phyloP scores from a whole-genome alignment of 2,888 invertebrate species.

The Drosophila meridiana region DNA sequence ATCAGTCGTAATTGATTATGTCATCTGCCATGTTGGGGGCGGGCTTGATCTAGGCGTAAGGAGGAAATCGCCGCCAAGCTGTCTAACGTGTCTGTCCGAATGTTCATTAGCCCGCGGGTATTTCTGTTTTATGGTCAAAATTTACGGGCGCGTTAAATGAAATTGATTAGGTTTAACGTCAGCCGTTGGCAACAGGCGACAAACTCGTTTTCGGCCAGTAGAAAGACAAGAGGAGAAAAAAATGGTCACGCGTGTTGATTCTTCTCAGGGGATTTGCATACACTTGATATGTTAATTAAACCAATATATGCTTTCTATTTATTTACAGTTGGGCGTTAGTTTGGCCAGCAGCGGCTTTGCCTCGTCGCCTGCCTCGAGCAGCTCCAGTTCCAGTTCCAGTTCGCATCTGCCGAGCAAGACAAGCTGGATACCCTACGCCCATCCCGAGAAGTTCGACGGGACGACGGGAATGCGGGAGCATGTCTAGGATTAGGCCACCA shows the following conservation, averaged over 20 bases:
- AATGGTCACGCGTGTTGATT: constrained; percentile 30
- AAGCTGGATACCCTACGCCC: constrained; percentile 46
- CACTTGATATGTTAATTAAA: constrained; percentile 44
- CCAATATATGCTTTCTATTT: constrained; percentile 31
- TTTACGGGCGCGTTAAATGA: constrained; percentile 40
- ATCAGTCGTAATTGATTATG: constrained; percentile 12
- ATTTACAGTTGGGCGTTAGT: constrained; percentile 67
- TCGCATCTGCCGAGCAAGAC: constrained; percentile 34
- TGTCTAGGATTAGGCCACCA: constrained; percentile 32
- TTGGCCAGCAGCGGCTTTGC: constrained; percentile 70
- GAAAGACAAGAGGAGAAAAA: neutral
- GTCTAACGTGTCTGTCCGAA: constrained; percentile 56
- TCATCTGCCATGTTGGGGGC: constrained; percentile 11
- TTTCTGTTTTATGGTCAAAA: constrained; percentile 44
- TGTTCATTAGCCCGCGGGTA: constrained; percentile 22
- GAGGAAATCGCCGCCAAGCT: constrained; percentile 59
- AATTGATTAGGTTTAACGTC: constrained; percentile 41
- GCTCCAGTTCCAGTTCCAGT: constrained; percentile 42
- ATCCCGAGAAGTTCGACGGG: constrained; percentile 40
- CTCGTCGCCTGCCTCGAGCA: constrained; percentile 45
- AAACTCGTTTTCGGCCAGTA: constrained; percentile 47
- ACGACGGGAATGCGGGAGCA: constrained; percentile 25
- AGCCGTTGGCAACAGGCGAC: constrained; percentile 23
- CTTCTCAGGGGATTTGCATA: constrained; percentile 29
- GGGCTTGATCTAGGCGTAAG: constrained; percentile 42